phyloP scores from a whole-genome alignment of 2,113 vertebrate genomes.

The Siniperca chuatsi region DNA sequence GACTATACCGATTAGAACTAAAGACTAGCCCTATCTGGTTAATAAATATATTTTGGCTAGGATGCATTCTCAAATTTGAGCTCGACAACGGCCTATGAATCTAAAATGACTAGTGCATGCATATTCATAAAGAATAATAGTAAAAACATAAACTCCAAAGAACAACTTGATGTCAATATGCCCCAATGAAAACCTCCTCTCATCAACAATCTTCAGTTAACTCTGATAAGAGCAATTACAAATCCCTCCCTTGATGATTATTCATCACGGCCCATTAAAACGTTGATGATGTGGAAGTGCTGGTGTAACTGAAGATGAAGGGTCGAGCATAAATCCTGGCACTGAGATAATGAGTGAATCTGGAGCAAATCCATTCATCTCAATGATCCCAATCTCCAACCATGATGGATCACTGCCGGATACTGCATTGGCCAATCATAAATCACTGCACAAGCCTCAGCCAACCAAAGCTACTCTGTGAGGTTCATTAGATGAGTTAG shows the following conservation, averaged over 20 bases:
- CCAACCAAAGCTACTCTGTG: conserved; percentile 27
- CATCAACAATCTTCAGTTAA: conserved; percentile 67
- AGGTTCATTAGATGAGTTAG: conserved; percentile 49
- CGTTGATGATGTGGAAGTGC: conserved; percentile 65
- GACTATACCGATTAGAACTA: neutral
- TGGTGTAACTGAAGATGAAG: conserved; percentile 65
- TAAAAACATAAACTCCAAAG: conserved; percentile 45
- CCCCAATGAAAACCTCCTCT: conserved; percentile 41
- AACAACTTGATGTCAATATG: conserved; percentile 49
- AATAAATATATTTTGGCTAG: neutral
- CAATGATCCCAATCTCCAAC: conserved; percentile 70
- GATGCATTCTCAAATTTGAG: conserved; percentile 10
- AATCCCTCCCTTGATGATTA: conserved; percentile 63
- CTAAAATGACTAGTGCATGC: conserved; percentile 22
- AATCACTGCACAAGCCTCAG: conserved; percentile 51
- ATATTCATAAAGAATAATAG: conserved; percentile 36
- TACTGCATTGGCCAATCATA: conserved; percentile 61
- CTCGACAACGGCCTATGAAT: conserved; percentile 46
- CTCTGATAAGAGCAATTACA: conserved; percentile 66
- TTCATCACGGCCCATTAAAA: conserved; percentile 61
- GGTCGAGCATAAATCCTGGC: conserved; percentile 54
- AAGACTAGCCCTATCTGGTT: neutral
- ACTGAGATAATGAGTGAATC: conserved; percentile 66
- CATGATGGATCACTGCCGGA: conserved; percentile 65
- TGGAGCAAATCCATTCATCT: conserved; percentile 68